phyloP scores from a whole-genome alignment of 2,888 invertebrate genomes.

The Caenorhabditis sinica region DNA sequence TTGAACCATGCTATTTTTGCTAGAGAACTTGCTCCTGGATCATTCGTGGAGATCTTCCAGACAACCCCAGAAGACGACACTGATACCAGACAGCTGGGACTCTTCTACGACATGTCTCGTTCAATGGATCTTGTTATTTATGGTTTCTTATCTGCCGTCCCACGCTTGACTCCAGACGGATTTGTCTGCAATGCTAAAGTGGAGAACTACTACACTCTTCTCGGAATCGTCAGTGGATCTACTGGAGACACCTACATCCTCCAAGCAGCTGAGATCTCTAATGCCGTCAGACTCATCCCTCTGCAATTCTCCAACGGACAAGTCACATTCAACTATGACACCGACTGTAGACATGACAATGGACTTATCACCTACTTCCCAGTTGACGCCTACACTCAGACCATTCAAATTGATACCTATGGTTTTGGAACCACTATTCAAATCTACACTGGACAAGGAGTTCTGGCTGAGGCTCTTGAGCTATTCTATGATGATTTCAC shows the following conservation, averaged over 20 bases:
- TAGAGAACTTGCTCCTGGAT: slow-evolving; percentile 66
- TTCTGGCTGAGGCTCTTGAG: slow-evolving; percentile 34
- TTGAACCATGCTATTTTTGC: slow-evolving; percentile 62
- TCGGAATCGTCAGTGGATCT: slow-evolving; percentile 66
- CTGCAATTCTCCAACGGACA: slow-evolving; percentile 68
- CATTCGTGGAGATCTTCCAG: slow-evolving; percentile 74
- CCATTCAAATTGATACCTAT: slow-evolving; percentile 63
- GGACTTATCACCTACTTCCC: slow-evolving; percentile 71
- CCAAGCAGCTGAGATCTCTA: slow-evolving; percentile 60
- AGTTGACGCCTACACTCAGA: slow-evolving; percentile 76
- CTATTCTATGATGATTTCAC: slow-evolving; percentile 66
- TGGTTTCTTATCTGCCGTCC: slow-evolving; percentile 61
- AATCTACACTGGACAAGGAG: slow-evolving; percentile 62
- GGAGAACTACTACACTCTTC: slow-evolving; percentile 65
- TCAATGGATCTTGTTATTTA: slow-evolving; percentile 59
- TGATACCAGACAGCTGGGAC: slow-evolving; percentile 51
- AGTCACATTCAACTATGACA: slow-evolving; percentile 55
- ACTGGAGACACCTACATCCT: slow-evolving; percentile 65
- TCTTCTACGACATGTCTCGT: slow-evolving; percentile 67
- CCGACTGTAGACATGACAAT: slow-evolving; percentile 65
- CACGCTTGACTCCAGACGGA: slow-evolving; percentile 54
- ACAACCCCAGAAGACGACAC: slow-evolving; percentile 71
- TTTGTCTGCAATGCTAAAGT: slow-evolving; percentile 69
- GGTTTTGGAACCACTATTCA: slow-evolving; percentile 63
- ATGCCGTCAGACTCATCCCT: slow-evolving; percentile 69